Evolutionary conservation across 2,113 vertebrate genomes (phyloP).

Genomic region (Sorex fumeus): DNA sequence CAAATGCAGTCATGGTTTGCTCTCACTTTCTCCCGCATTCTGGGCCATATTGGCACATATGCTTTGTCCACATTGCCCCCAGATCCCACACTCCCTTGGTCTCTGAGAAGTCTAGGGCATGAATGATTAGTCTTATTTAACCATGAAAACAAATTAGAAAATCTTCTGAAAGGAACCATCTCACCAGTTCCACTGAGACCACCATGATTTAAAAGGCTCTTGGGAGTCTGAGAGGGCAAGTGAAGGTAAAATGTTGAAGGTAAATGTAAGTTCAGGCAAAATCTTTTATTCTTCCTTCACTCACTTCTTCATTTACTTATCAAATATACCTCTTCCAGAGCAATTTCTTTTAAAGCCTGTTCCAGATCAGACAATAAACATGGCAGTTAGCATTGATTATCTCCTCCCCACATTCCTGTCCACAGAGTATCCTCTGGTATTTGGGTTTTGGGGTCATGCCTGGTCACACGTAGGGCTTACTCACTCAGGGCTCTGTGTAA

Average conservation of each 20-base stretch:
- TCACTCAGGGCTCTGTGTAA: no score
- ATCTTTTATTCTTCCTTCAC: neutral
- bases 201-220: neutral
- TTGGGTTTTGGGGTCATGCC: neutral
- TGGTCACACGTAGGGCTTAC: no score
- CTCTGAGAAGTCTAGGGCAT: constrained; percentile 5
- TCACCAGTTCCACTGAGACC: constrained; percentile 44
- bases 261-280: no score
- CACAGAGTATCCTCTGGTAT: neutral
- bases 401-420: neutral
- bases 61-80: constrained; percentile 13
- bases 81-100: neutral
- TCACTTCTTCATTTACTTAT: neutral
- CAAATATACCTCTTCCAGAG: neutral
- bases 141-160: constrained; percentile 61
- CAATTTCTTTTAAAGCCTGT: neutral
- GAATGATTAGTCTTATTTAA: constrained; percentile 62
- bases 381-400: neutral
- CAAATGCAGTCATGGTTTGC: neutral
- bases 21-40: neutral
- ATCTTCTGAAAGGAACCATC: constrained; percentile 45
- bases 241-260: neutral
- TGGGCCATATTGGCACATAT: neutral
- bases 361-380: neutral
- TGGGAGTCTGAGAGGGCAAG: neutral